Evolutionary conservation across 2,113 vertebrate genomes (phyloP).

Genomic region (Nyctibius bracteatus): DNA sequence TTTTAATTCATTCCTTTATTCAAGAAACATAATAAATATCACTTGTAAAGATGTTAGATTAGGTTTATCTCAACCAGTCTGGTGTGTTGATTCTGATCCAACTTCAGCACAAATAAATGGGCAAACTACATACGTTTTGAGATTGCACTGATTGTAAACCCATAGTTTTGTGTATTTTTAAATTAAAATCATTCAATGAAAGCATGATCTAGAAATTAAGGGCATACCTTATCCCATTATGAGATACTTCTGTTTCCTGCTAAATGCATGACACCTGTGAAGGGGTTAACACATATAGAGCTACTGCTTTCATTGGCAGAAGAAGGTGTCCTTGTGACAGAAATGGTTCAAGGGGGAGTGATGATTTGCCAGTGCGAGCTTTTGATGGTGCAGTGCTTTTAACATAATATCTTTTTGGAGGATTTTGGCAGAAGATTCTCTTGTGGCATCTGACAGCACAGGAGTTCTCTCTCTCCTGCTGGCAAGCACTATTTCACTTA

Average conservation of each 20-base stretch:
- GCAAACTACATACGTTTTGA: neutral
- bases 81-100: neutral
- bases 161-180: neutral
- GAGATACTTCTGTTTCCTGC: neutral
- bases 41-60: neutral
- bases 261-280: neutral
- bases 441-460: neutral
- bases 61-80: neutral
- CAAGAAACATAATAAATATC: neutral
- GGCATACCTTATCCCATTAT: fast-evolving
- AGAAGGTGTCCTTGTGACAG: neutral
- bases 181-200: neutral
- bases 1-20: neutral
- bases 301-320: neutral
- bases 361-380: neutral
- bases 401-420: neutral
- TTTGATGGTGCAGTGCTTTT: conserved; percentile 15
- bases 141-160: neutral
- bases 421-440: conserved; percentile 17
- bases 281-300: neutral
- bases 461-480: neutral
- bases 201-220: neutral
- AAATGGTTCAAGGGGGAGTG: neutral
- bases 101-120: neutral
- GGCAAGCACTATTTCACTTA: neutral